Percentiles rank a stretch among this genome's conserved stretches.
Conservation (phyloP, 2,797 vertebrate species). For the Micromesistius poutassou region DNA sequence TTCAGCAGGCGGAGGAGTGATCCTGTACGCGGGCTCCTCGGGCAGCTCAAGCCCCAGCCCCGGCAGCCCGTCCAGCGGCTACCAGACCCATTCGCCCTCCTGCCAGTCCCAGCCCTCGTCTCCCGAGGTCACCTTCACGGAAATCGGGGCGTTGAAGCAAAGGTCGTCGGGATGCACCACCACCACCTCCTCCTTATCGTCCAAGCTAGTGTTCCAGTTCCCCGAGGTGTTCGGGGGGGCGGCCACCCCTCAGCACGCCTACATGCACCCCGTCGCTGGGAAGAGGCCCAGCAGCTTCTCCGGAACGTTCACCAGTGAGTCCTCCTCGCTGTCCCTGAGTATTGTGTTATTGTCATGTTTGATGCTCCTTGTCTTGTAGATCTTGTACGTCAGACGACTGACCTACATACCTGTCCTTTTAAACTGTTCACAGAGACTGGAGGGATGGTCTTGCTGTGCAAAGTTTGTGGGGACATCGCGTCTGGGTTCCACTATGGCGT, state of each 20-base stretch:
- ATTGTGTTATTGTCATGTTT: not conserved
- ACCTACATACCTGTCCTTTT: conserved; percentile 42
- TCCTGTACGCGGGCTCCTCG: conserved; percentile 77
- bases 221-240: conserved; percentile 69
- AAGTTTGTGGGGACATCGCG: conserved; percentile 80
- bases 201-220: conserved; percentile 81
- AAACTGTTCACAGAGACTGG: conserved; percentile 68
- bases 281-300: conserved; percentile 72
- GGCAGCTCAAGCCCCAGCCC: conserved; percentile 74
- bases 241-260: conserved; percentile 60
- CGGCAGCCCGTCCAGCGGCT: conserved; percentile 77
- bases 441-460: conserved; percentile 81
- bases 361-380: not conserved
- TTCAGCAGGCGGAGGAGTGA: conserved; percentile 69
- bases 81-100: conserved; percentile 77
- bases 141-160: conserved; percentile 74
- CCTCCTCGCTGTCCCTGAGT: conserved; percentile 17
- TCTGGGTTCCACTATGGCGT: conserved; percentile 83
- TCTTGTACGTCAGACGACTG: not conserved
- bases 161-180: conserved; percentile 46
- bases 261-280: conserved; percentile 65
- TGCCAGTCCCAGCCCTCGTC: conserved; percentile 76
- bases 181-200: conserved; percentile 33
- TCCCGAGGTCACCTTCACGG: conserved; percentile 78
- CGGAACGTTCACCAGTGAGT: conserved; percentile 79